Evolutionary conservation across 1,140 invertebrate species (phyloP).

Genomic region (Diorhabda sublineata): DNA sequence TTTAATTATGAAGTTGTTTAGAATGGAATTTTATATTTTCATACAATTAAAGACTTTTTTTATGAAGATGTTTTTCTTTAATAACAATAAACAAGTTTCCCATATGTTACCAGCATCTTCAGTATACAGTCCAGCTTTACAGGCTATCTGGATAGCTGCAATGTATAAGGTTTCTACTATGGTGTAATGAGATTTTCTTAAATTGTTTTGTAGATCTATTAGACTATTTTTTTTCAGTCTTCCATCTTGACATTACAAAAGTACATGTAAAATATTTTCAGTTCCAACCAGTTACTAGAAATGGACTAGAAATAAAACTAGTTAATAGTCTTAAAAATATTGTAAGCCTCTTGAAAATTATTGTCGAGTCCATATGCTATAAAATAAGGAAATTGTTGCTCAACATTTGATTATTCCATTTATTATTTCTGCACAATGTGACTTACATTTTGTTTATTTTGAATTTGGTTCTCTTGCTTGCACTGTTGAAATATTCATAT

Average conservation of each 20-base stretch:
- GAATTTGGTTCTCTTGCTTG: not conserved
- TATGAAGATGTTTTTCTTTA: not conserved
- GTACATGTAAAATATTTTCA: no score
- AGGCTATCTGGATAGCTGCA: no score
- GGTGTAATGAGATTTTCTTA: not conserved
- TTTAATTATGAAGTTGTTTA: not conserved
- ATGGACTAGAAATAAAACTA: no score
- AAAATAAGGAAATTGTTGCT: not conserved
- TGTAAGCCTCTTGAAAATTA: no score
- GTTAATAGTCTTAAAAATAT: no score
- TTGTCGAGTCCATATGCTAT: no score
- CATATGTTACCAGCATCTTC: not conserved
- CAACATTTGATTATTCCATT: not conserved
- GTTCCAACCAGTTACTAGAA: no score
- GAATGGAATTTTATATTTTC: not conserved
- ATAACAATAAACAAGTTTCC: not conserved
- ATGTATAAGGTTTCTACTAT: no score
- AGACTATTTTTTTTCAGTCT: not conserved
- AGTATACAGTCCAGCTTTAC: not conserved
- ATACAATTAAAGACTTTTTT: constrained; percentile 8
- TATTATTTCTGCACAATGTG: not conserved
- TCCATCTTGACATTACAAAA: not conserved
- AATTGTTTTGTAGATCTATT: not conserved
- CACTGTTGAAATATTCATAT: constrained; percentile 8
- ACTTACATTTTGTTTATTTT: not conserved